Evolutionary conservation across 2,888 invertebrate genomes (phyloP).

Genomic region (Drosophila testacea): DNA sequence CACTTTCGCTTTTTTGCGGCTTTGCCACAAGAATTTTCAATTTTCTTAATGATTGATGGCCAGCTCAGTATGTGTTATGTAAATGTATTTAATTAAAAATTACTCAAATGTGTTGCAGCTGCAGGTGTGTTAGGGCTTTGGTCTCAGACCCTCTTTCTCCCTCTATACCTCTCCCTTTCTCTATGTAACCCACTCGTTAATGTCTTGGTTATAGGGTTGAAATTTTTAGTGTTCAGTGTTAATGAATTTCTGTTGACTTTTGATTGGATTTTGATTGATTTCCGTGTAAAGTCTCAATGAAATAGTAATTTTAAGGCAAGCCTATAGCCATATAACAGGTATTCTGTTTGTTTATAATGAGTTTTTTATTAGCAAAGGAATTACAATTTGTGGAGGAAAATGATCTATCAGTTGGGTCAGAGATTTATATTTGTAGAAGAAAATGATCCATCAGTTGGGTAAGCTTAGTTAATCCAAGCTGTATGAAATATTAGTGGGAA

Average conservation of each 20-base stretch:
- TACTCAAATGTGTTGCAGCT: constrained; percentile 18
- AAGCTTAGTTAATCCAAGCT: constrained; percentile 2
- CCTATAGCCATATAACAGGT: not conserved
- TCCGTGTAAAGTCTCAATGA: constrained; percentile 40
- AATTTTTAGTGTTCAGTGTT: not conserved
- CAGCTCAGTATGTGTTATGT: constrained; percentile 27
- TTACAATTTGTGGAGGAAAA: not conserved
- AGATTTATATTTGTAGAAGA: not conserved
- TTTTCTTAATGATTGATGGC: constrained; percentile 48
- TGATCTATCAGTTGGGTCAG: constrained; percentile 9
- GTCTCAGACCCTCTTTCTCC: not conserved
- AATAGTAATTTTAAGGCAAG: constrained; percentile 7
- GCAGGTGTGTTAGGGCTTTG: constrained; percentile 43
- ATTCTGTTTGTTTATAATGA: constrained; percentile 37
- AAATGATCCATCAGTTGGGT: constrained; percentile 5
- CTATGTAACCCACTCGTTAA: not conserved
- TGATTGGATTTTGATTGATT: constrained; percentile 52
- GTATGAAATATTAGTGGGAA: not conserved
- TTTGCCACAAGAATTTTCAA: constrained; percentile 31
- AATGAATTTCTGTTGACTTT: constrained; percentile 45
- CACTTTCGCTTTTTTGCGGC: constrained; percentile 46
- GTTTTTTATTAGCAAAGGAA: constrained; percentile 12
- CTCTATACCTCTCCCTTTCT: not conserved
- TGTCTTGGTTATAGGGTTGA: not conserved
- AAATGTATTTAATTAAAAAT: constrained; percentile 52